Evolutionary conservation across 2,113 vertebrate species (phyloP), one percentile per base, ranked within the genome.

Genomic region (Uria aalge): DNA sequence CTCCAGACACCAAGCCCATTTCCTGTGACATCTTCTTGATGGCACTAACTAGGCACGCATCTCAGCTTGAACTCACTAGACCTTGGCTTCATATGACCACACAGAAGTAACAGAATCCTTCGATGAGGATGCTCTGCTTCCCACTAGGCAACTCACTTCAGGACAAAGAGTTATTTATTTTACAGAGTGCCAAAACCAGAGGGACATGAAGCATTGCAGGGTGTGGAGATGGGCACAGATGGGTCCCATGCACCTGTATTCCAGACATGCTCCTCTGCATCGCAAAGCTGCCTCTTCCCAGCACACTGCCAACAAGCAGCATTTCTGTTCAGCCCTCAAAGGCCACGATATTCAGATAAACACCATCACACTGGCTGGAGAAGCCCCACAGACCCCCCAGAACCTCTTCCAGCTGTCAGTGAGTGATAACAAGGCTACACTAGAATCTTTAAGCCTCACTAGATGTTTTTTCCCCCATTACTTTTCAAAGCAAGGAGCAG

Each of bases 81-180:
- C n/a, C 45, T 30, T 22, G 50, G 26, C 20, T 18, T 23, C 5
- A 0, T 6, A 30, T 0, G 3, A 3, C 15, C 30, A 36, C 0
- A 2, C 11, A 53, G 48, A 24, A 26, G 8, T 34, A 3, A 2
- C 0, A 0, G 15, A 60, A 71, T 11, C 36, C 32, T 40, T 26
- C 14, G 0, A 23, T 1, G 2, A 57, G 68, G 45, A 34, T 18
- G 22, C 67, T 83, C 41, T 11, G 26, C 50, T 71, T 56, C n/a
- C 27, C 6, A 9, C 15, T 1, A 2, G 17, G 50, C 14, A 30
- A 52, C 43, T 24, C 1, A 1, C 74, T 38, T 40, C 36, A 22
- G 29, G 50, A 84, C 38, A 21, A 38, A 18, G 11, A 21, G 11
- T 43, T 26, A 19, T 3, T 73, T 53, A 43, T 32, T 77, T 73